phyloP scores from a whole-genome alignment of 2,113 vertebrate species.

The Saguinus imperator region DNA sequence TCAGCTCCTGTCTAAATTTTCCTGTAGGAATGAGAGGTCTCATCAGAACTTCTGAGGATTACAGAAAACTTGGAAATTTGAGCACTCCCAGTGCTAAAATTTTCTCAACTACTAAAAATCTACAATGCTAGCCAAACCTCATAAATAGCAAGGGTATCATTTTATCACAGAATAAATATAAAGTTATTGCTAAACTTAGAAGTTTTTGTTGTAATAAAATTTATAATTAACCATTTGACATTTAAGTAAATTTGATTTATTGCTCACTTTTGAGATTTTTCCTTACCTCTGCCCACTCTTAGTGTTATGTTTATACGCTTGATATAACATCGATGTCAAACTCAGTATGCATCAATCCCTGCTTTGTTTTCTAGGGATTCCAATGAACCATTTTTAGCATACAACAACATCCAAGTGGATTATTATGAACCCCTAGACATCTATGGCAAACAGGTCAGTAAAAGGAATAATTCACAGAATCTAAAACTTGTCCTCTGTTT shows the following conservation, averaged over 20 bases:
- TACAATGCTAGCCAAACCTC: neutral
- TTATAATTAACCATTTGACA: constrained; percentile 10
- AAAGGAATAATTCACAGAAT: constrained; percentile 1
- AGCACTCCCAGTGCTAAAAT: neutral
- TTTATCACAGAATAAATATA: constrained; percentile 15
- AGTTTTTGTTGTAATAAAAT: neutral
- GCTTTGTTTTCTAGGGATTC: neutral
- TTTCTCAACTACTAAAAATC: constrained; percentile 17
- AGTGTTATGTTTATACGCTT: neutral
- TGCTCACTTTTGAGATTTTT: neutral
- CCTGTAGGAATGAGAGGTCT: neutral
- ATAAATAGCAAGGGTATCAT: constrained; percentile 12
- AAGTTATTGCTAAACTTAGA: constrained; percentile 28
- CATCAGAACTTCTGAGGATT: neutral
- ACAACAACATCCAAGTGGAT: neutral
- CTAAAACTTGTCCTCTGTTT: neutral
- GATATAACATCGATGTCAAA: neutral
- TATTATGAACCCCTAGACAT: neutral
- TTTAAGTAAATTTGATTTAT: constrained; percentile 23
- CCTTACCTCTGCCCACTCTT: neutral
- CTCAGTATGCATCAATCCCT: neutral
- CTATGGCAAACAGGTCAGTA: neutral
- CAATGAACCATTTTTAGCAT: neutral
- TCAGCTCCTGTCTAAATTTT: neutral
- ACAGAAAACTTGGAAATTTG: constrained; percentile 21